A percentile compares a stretch with the other conserved stretches of the same genome.
phyloP scores from a whole-genome alignment of 2,797 vertebrate species.

The Capromys pilorides region DNA sequence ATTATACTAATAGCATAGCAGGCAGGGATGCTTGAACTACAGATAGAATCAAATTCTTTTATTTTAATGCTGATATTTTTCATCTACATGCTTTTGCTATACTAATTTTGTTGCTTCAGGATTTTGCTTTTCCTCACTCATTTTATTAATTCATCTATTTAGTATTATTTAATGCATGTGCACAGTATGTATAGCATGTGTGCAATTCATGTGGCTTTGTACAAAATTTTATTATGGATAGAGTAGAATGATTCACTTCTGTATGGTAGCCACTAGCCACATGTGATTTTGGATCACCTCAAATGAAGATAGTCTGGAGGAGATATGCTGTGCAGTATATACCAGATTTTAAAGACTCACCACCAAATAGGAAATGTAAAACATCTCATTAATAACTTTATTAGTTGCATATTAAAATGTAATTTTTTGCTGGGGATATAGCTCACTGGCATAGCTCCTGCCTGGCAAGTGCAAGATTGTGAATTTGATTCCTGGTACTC shows the following conservation, averaged over 20 bases:
- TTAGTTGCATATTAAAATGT: constrained; percentile 35
- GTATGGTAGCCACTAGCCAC: background rate
- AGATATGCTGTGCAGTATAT: background rate
- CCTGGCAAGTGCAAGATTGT: too few relatives aligned
- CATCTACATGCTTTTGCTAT: background rate
- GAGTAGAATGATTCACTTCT: background rate
- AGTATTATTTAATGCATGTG: background rate
- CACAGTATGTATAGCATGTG: background rate
- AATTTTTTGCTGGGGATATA: background rate
- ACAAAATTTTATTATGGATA: constrained; percentile 23
- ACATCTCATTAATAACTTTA: constrained; percentile 39
- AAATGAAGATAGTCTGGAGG: background rate
- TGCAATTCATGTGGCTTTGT: background rate
- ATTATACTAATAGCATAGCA: background rate
- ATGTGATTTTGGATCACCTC: background rate
- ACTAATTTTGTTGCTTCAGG: background rate
- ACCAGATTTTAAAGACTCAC: constrained; percentile 21
- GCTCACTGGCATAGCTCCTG: too few relatives aligned
- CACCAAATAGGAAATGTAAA: background rate
- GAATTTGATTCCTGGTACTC: too few relatives aligned
- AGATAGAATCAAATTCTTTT: background rate
- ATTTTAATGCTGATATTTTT: constrained; percentile 14
- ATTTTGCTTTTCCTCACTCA: constrained; percentile 24
- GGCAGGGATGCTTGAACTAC: background rate
- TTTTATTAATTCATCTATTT: constrained; percentile 8